Percentiles rank a stretch among this genome's conserved stretches.
These are phyloP conservation scores for Cacatua alba DNA, from an alignment of 2,113 vertebrate genomes.

Conservation along the genomic window DNA sequence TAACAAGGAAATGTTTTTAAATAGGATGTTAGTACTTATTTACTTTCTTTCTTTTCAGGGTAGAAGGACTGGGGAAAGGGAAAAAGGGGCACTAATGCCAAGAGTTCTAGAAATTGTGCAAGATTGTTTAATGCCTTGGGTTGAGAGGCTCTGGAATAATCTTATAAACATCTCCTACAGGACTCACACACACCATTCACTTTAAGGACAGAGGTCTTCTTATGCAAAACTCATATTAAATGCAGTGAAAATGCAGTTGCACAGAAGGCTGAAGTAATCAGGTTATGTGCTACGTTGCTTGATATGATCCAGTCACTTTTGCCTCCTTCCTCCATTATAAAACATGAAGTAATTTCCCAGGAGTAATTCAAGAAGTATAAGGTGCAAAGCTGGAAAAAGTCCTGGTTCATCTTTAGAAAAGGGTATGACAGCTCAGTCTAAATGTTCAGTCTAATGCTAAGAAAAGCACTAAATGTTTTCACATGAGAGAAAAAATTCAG, in stretches of 20 bases:
- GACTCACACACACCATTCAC: neutral
- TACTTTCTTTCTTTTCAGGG: neutral
- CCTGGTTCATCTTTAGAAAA: neutral
- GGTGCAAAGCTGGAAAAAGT: neutral
- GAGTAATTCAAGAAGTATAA: neutral
- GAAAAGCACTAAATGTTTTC: neutral
- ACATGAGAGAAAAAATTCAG: neutral
- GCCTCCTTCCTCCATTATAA: neutral
- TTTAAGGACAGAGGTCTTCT: neutral
- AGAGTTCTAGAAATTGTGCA: neutral
- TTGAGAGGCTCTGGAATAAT: neutral
- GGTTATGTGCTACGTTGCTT: neutral
- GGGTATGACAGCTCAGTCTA: neutral
- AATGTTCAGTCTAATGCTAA: neutral
- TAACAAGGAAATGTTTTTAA: neutral
- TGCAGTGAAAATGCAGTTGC: neutral
- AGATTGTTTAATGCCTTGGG: neutral
- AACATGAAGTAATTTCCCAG: neutral
- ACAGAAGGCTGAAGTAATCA: neutral
- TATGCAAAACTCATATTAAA: neutral
- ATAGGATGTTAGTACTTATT: neutral
- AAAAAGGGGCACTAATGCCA: neutral
- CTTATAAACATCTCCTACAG: neutral
- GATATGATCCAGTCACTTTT: neutral
- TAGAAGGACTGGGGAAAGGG: neutral